These are phyloP conservation scores for Nothoprocta perdicaria DNA, from an alignment of 2,113 vertebrate species.

Conservation along the genomic window DNA sequence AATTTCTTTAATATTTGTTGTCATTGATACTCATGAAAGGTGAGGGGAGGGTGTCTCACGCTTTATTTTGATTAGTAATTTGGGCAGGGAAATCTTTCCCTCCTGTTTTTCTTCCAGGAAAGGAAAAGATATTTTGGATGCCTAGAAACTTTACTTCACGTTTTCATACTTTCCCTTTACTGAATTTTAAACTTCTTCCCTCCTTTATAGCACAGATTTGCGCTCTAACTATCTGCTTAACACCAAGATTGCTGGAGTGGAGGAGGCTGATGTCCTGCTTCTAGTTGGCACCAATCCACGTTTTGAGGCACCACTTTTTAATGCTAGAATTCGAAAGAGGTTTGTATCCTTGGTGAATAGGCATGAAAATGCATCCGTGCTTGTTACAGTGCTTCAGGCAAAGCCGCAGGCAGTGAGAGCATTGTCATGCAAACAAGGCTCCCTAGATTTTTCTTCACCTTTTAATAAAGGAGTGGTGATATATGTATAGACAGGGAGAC, in stretches of 20 bases:
- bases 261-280: conserved; percentile 92
- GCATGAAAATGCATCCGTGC: neutral
- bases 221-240: conserved; percentile 98
- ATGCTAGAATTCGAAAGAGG: conserved; percentile 95
- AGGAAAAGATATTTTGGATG: neutral
- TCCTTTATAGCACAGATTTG: conserved; percentile 86
- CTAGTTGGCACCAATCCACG: conserved; percentile 95
- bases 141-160: neutral
- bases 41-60: neutral
- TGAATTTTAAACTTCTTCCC: neutral
- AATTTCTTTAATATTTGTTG: neutral
- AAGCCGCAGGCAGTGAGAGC: neutral
- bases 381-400: neutral
- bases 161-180: neutral
- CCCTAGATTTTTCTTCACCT: conserved; percentile 17
- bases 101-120: neutral
- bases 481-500: neutral
- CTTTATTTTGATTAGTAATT: neutral
- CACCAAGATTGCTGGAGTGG: conserved; percentile 91
- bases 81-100: neutral
- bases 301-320: conserved; percentile 95
- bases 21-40: neutral
- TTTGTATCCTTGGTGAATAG: conserved; percentile 61
- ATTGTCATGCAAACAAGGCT: neutral
- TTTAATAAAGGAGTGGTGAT: neutral